Base-by-base conservation (phyloP, 2,113 vertebrate genomes). In the Myodes glareolus region DNA sequence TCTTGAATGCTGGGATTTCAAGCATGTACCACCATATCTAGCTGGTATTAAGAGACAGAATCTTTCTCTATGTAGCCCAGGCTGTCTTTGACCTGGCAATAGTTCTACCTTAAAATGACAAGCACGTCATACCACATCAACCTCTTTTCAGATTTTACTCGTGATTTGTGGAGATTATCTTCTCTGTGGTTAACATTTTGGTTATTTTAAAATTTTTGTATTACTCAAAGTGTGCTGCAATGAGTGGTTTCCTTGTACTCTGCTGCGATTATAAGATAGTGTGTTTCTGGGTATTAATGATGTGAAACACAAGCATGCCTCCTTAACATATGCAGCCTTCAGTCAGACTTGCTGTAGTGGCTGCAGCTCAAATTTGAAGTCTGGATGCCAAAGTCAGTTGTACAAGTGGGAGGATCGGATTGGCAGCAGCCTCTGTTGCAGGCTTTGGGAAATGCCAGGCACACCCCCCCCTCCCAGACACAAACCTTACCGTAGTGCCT, bases 351-450 rank as follows among this genome's bases (percentile, higher is more conserved):
- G 70, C 70, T 31, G 16, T 58, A 90, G 92, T 23, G 36, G 73
- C 87, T 94, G 82, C 87, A 82, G 55, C 92, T 92, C 90, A 68
- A 13, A 87, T 94, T 39, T 92, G 92, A 95, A 94, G 88, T 95
- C 78, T 96, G 55, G 92, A 19, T 88, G 80, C 90, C 95, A 90
- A 90, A 93, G 80, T 55, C 92, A 92, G 82, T 94, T 94, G 97
- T 92, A 73, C 47, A 63, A 0, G 84, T 84, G 68, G 94, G 93
- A 96, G 91, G 92, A 39, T 3, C 55, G 84, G 75, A 63, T 47
- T 97, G 94, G 92, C 85, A 65, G 42, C 21, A n/a, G 84, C n/a
- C 84, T 84, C 78, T 90, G 88, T 27, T 80, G 86, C 94, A 50
- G 73, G 72, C 45, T 95, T 90, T 73, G 23, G 88, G 85, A 92